Base-by-base conservation (phyloP, 1,140 invertebrate species). In the Fopius arisanus region DNA sequence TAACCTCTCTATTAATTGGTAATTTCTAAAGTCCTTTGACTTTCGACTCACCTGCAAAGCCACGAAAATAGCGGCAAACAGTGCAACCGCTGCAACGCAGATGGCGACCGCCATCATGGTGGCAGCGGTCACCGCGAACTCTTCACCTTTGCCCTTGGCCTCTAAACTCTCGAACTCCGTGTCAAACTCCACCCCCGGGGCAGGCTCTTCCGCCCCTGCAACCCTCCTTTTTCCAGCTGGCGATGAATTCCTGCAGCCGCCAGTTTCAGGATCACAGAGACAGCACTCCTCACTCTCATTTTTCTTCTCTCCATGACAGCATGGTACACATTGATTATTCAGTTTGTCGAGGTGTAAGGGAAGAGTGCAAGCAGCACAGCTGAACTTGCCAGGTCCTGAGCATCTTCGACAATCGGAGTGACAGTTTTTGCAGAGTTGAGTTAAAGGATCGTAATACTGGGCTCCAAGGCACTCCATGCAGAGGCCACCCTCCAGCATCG, bases 141-240 rank as follows among this genome's bases (percentile, higher is more conserved):
- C 72, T 51, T 72, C 41, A 84, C 73, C 84, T 75, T 73, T 86
- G 76, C 68, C 86, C 29, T 78, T 83, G 72, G 77, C 81, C 67
- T 87, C 82, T n/a, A 84, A 81, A 33, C 82, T 83, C 70, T 80
- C 82, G 62, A 84, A 75, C 73, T 80, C 74, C 29, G 75, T 76
- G 37, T 76, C 77, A 81, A 85, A 80, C 81, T 82, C 81, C 80
- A 82, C 77, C 78, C 78, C 88, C 88, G 84, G 83, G 83, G 81
- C 84, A 82, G 78, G 16, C 12, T 90, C 89, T 76, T 91, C 89
- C 12, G 86, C 86, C 76, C 91, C 86, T 1, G 92, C 91, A 54
- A 93, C 94, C 51, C 93, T 89, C n/a, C 93, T 88, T 80, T 94
- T 94, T 21, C 93, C 93, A 28, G 92, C 92, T 16, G 93, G 92